phyloP scores from a whole-genome alignment of 2,113 vertebrate genomes.

The Nesogale talazaci region DNA sequence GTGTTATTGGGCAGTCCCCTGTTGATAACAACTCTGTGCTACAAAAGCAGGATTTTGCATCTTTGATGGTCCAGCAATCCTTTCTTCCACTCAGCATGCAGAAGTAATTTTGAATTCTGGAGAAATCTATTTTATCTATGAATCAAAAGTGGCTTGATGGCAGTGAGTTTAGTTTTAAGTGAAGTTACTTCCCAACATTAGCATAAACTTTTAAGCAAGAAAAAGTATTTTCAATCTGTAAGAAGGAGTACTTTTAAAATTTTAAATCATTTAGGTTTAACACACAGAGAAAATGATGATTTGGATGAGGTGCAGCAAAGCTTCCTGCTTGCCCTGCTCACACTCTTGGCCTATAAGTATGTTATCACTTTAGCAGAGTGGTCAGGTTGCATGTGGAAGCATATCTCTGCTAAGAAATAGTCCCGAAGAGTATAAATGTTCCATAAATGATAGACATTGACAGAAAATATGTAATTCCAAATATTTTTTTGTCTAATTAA shows the following conservation, averaged over 20 bases:
- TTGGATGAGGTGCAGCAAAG: too few relatives aligned
- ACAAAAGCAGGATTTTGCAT: rapidly evolving
- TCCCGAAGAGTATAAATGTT: neutral
- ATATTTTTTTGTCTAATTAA: neutral
- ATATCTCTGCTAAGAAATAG: neutral
- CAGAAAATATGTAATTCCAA: neutral
- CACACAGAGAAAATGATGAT: too few relatives aligned
- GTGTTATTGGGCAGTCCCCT: neutral
- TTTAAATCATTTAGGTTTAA: too few relatives aligned
- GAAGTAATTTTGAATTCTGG: neutral
- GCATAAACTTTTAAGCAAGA: neutral
- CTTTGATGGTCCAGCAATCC: neutral
- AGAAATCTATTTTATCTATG: neutral
- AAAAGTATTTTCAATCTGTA: neutral
- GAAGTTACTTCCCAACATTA: neutral
- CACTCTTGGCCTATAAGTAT: neutral
- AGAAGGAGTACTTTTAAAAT: too few relatives aligned
- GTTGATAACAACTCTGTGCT: neutral
- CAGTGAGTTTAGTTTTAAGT: neutral
- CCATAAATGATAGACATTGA: neutral
- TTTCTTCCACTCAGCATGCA: neutral
- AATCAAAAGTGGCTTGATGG: too few relatives aligned
- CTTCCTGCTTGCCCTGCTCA: too few relatives aligned
- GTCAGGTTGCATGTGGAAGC: neutral
- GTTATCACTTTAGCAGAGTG: neutral